Evolutionary conservation across 2,113 vertebrate species (phyloP).

Genomic region (Cebus imitator): DNA sequence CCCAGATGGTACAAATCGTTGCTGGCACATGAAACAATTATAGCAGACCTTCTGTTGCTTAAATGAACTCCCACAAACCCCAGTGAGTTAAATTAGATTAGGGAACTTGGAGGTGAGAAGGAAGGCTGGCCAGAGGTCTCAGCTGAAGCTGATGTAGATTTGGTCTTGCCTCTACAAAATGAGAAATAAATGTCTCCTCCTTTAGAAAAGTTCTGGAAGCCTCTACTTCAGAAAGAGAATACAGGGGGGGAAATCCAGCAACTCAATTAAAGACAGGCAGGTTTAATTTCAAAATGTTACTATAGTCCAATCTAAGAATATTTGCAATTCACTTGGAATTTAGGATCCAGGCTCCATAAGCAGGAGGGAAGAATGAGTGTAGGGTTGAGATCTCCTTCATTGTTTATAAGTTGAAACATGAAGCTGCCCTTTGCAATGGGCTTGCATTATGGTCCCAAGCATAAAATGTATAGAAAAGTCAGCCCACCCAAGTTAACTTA

Average conservation of each 20-base stretch:
- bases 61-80: slow-evolving; percentile 84
- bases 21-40: slow-evolving; percentile 83
- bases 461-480: background rate
- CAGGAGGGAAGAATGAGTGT: background rate
- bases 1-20: slow-evolving; percentile 84
- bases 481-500: background rate
- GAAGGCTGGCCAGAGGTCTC: slow-evolving; percentile 80
- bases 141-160: slow-evolving; percentile 70
- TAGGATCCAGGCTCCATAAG: background rate
- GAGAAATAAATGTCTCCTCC: background rate
- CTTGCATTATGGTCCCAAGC: rapidly evolving
- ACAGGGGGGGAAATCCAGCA: background rate
- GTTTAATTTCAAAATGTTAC: slow-evolving; percentile 12
- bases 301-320: background rate
- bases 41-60: slow-evolving; percentile 83
- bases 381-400: background rate
- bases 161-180: slow-evolving; percentile 63
- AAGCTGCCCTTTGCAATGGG: rapidly evolving
- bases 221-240: background rate
- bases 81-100: slow-evolving; percentile 88
- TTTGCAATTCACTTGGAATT: background rate
- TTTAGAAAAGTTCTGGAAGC: background rate
- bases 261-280: background rate
- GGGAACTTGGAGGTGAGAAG: slow-evolving; percentile 87
- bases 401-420: background rate